phyloP scores from a whole-genome alignment of 1,140 invertebrate species.

The Pogonomyrmex barbatus region DNA sequence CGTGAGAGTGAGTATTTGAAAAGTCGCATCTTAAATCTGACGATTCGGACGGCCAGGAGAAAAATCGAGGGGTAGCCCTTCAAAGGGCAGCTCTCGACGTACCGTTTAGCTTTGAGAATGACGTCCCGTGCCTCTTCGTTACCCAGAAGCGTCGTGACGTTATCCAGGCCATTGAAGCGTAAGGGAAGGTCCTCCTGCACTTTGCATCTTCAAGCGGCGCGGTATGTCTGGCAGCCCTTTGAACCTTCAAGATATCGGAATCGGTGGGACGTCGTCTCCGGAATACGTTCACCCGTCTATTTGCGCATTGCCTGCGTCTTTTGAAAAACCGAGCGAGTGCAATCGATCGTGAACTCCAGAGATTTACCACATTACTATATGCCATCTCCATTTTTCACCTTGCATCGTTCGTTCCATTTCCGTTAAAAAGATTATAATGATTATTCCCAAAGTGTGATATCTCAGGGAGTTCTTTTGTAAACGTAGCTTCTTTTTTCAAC shows the following conservation, averaged over 20 bases:
- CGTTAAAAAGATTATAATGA: slow-evolving; percentile 2
- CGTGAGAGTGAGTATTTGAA: background rate
- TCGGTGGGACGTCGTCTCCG: slow-evolving; percentile 3
- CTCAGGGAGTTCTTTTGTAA: background rate
- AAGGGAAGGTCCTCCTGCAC: slow-evolving; percentile 43
- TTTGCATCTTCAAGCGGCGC: slow-evolving; percentile 57
- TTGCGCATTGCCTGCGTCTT: slow-evolving; percentile 7
- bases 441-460: background rate
- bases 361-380: slow-evolving; percentile 45
- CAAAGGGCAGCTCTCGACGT: slow-evolving; percentile 47
- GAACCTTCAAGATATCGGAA: slow-evolving; percentile 50
- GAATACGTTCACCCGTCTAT: slow-evolving; percentile 53
- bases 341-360: slow-evolving; percentile 24
- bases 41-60: background rate
- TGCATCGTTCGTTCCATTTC: background rate
- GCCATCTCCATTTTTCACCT: background rate
- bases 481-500: background rate
- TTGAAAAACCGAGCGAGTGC: slow-evolving; percentile 17
- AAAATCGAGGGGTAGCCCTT: slow-evolving; percentile 19
- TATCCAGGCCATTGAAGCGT: slow-evolving; percentile 64
- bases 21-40: slow-evolving; percentile 42
- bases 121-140: slow-evolving; percentile 65
- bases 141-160: slow-evolving; percentile 55
- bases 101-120: slow-evolving; percentile 44
- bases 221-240: slow-evolving; percentile 62